A percentile compares a stretch with the other conserved stretches of the same genome.
phyloP scores from a whole-genome alignment of 1,140 invertebrate species.

The Myzus persicae region DNA sequence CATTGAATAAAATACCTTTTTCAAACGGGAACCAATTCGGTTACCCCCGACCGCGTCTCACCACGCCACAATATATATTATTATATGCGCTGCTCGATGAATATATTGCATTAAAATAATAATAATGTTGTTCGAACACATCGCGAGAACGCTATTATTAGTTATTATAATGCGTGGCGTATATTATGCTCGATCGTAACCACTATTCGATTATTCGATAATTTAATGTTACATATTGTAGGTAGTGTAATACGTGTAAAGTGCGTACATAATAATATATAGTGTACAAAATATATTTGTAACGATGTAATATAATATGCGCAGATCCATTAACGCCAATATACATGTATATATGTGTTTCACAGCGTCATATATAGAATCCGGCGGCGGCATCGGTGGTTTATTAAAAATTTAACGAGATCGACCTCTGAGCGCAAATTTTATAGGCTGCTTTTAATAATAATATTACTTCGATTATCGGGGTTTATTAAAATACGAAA shows the following conservation, averaged over 20 bases:
- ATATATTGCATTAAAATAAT: not conserved
- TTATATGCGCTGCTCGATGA: not conserved
- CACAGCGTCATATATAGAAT: not conserved
- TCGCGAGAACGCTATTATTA: not conserved
- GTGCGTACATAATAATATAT: not conserved
- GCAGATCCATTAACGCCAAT: not conserved
- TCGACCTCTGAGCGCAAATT: not conserved
- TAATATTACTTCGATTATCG: not conserved
- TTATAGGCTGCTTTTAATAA: no score
- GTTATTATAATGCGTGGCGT: not conserved
- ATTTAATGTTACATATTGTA: not conserved
- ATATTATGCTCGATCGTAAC: not conserved
- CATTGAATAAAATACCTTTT: no score
- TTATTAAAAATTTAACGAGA: slow-evolving; percentile 20
- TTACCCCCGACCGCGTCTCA: no score
- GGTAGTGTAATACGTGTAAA: not conserved
- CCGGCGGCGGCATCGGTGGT: no score
- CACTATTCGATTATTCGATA: slow-evolving; percentile 16
- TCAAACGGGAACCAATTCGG: no score
- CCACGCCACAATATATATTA: no score
- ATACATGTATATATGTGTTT: not conserved
- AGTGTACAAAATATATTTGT: not conserved
- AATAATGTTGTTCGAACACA: not conserved
- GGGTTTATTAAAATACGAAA: not conserved
- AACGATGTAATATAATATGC: slow-evolving; percentile 2